Evolutionary conservation across 2,888 invertebrate species (phyloP).

Genomic region (Pyrrhosoma nymphula): DNA sequence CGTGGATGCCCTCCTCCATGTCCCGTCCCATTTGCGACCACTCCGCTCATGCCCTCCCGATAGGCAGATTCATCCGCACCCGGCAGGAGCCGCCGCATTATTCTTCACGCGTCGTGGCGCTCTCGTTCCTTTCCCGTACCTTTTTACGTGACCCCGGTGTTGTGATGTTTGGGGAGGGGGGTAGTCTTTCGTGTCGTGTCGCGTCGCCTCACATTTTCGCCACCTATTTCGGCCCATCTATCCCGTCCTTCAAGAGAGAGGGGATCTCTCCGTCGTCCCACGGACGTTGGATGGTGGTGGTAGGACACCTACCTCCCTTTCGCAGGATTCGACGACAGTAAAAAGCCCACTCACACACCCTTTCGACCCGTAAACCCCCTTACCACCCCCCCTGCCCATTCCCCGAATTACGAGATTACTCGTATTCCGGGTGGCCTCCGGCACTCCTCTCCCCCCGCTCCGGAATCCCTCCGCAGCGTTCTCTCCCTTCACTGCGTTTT

Average conservation of each 20-base stretch:
- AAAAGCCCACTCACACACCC: background rate
- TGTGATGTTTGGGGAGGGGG: conserved; percentile 20
- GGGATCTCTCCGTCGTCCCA: background rate
- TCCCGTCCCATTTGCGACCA: background rate
- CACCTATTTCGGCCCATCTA: background rate
- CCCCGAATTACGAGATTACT: conserved; percentile 62
- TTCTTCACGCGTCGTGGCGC: conserved; percentile 35
- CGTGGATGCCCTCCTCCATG: background rate
- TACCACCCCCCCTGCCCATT: background rate
- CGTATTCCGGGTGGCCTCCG: conserved; percentile 30
- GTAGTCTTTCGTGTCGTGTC: background rate
- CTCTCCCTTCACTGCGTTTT: conserved; percentile 48
- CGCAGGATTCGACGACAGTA: conserved; percentile 5
- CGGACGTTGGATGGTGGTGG: too few species aligned
- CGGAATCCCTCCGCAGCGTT: conserved; percentile 37
- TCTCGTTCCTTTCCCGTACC: background rate
- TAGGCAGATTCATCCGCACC: background rate
- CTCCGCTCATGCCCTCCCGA: background rate
- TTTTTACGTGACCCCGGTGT: conserved; percentile 52
- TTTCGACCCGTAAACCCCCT: background rate
- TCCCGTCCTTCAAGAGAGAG: background rate
- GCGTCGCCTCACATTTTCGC: conserved; percentile 26
- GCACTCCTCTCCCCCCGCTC: background rate
- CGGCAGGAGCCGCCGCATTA: background rate
- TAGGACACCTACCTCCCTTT: background rate